These are phyloP conservation scores for Hyaena hyaena DNA, from an alignment of 2,113 vertebrate genomes.

Conservation along the genomic window DNA sequence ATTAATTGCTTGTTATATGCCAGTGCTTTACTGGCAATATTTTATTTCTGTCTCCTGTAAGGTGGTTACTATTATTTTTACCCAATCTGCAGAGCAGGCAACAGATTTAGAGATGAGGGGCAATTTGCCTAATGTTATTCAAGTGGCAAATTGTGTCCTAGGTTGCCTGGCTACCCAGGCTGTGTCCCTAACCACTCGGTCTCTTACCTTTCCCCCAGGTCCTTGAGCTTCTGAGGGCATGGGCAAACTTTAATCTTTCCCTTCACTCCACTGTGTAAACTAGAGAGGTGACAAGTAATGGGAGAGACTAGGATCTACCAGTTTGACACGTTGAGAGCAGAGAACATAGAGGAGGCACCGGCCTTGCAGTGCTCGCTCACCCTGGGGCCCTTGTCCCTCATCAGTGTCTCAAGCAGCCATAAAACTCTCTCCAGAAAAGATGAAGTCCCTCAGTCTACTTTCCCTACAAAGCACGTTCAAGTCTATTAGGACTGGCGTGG, in stretches of 20 bases:
- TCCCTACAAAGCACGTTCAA: neutral
- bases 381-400: accelerated
- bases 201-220: neutral
- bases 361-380: neutral
- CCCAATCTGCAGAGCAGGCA: neutral
- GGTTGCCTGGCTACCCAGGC: neutral
- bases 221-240: neutral
- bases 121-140: neutral
- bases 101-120: neutral
- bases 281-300: neutral
- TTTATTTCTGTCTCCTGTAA: neutral
- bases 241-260: neutral
- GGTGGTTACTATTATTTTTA: neutral
- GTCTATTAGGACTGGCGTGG: neutral
- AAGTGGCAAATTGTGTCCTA: neutral
- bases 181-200: neutral
- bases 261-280: neutral
- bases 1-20: neutral
- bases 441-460: neutral
- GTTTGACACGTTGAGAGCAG: neutral
- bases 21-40: neutral
- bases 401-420: neutral
- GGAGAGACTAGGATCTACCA: neutral
- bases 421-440: neutral
- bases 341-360: accelerated